Conservation (phyloP, 2,797 vertebrate genomes). For the Echeneis naucrates region DNA sequence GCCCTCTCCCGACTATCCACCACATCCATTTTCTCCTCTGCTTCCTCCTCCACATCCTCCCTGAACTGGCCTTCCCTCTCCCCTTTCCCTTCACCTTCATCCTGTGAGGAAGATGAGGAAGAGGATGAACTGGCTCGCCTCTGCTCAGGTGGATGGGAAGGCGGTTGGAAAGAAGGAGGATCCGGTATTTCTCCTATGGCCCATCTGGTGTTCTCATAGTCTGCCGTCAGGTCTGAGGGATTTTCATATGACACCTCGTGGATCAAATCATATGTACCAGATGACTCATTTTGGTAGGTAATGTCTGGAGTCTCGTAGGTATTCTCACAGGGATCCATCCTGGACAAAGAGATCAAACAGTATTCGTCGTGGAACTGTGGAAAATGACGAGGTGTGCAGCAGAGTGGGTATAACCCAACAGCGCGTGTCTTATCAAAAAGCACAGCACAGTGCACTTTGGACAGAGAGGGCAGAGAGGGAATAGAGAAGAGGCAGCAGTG, state of each 20-base stretch:
- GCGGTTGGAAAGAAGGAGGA: conserved; percentile 46
- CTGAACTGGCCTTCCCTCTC: not conserved
- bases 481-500: conserved; percentile 11
- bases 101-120: conserved; percentile 47
- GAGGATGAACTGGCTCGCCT: conserved; percentile 57
- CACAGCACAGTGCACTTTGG: conserved; percentile 71
- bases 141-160: not conserved
- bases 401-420: conserved; percentile 42
- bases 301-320: conserved; percentile 42
- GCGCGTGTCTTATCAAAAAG: conserved; percentile 57
- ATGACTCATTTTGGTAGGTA: conserved; percentile 24
- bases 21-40: conserved; percentile 2
- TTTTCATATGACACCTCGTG: conserved; percentile 6
- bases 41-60: conserved; percentile 15
- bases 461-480: conserved; percentile 33
- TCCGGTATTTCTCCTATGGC: not conserved
- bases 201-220: conserved; percentile 32
- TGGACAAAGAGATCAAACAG: conserved; percentile 3
- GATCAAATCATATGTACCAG: conserved; percentile 1
- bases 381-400: conserved; percentile 13
- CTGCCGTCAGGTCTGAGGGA: not conserved
- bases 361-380: conserved; percentile 1
- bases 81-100: not conserved
- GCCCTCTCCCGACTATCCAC: conserved; percentile 11
- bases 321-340: conserved; percentile 55